Conservation (phyloP, 2,113 vertebrate genomes). For the Psophia crepitans region DNA sequence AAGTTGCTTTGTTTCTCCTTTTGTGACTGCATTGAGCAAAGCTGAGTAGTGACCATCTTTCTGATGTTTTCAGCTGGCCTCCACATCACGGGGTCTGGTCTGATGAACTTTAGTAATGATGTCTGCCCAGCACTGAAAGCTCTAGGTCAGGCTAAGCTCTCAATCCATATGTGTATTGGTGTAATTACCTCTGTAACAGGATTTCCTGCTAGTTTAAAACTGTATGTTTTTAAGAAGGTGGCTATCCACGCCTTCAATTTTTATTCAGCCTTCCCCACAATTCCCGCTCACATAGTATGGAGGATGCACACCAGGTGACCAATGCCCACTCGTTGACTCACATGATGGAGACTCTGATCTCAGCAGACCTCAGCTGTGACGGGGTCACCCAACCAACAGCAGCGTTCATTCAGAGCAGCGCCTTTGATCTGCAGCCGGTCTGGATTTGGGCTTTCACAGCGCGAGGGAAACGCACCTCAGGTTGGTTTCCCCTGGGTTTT, state of each 20-base stretch:
- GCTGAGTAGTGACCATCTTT: not conserved
- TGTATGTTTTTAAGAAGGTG: not conserved
- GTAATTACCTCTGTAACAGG: not conserved
- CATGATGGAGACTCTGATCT: not conserved
- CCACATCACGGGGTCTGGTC: not conserved
- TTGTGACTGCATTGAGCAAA: not conserved
- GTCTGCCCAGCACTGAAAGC: not conserved
- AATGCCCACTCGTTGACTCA: not conserved
- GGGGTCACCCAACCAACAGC: not conserved
- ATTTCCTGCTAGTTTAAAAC: not conserved
- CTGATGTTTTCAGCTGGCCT: not conserved
- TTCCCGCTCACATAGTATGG: not conserved
- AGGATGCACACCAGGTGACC: not conserved
- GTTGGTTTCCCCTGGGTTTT: not conserved
- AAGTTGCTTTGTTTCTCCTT: not conserved
- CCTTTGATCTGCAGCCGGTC: not conserved
- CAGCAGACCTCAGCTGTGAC: not conserved
- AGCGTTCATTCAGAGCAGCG: accelerated
- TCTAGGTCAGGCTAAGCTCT: not conserved
- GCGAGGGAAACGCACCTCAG: not conserved
- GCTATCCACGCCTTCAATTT: not conserved
- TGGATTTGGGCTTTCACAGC: accelerated
- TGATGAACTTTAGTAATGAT: not conserved
- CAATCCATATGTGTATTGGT: not conserved
- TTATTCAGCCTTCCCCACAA: not conserved